A percentile compares a stretch with the other conserved stretches of the same genome.
These are phyloP conservation scores for Nasua narica DNA, from an alignment of 2,797 vertebrate species.

Conservation along the genomic window DNA sequence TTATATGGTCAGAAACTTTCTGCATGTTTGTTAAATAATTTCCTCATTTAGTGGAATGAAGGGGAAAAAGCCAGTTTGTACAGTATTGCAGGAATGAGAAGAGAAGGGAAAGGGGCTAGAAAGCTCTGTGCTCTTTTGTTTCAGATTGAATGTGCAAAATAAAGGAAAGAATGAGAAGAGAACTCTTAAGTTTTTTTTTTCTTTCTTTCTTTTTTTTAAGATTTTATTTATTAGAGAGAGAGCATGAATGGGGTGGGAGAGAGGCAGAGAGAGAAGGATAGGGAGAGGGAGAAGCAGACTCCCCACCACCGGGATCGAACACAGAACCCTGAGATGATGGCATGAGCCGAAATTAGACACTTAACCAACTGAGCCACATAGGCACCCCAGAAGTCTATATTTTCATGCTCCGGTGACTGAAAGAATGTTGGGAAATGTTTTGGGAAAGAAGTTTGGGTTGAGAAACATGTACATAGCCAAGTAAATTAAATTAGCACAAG, in stretches of 20 bases:
- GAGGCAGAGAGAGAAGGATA: not conserved
- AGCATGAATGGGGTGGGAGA: not conserved
- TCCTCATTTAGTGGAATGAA: not conserved
- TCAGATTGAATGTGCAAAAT: not conserved
- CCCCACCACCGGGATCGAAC: rapidly evolving
- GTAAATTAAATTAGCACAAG: not conserved
- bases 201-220: not conserved
- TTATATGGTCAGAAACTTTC: not conserved
- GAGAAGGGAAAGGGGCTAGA: not conserved
- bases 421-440: not conserved
- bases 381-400: not conserved
- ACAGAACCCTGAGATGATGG: not conserved
- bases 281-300: not conserved
- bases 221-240: not conserved
- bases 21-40: not conserved
- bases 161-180: not conserved
- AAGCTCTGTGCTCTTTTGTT: not conserved
- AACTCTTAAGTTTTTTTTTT: not conserved
- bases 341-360: not conserved
- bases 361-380: not conserved
- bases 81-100: not conserved
- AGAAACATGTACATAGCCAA: not conserved
- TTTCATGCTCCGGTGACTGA: not conserved
- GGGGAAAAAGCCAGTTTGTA: not conserved
- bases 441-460: not conserved